Evolutionary conservation across 2,797 vertebrate genomes (phyloP).

Genomic region (Pantherophis alleghaniensis): DNA sequence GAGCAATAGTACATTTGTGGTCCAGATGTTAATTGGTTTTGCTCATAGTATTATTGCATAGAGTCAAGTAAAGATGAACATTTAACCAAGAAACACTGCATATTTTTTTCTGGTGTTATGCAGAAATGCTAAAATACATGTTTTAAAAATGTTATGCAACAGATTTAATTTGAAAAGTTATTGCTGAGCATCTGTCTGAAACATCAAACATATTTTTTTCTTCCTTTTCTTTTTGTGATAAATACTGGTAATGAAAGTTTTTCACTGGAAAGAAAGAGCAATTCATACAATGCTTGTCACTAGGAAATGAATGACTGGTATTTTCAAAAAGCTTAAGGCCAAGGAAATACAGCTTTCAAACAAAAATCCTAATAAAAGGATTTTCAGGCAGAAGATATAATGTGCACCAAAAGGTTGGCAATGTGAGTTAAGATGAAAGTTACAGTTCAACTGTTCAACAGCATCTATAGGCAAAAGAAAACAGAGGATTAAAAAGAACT

Average conservation of each 20-base stretch:
- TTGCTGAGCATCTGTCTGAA: neutral
- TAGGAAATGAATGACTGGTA: slow-evolving; percentile 7
- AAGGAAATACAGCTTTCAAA: slow-evolving; percentile 31
- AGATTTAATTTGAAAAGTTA: neutral
- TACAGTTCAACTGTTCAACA: neutral
- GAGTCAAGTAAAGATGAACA: neutral
- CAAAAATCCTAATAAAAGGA: neutral
- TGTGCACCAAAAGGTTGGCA: slow-evolving; percentile 16
- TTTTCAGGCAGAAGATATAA: slow-evolving; percentile 1
- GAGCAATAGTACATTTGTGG: neutral
- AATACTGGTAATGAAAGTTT: neutral
- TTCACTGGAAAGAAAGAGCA: neutral
- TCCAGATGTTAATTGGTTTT: neutral
- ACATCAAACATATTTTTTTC: neutral
- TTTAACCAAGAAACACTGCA: neutral
- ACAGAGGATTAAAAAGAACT: slow-evolving; percentile 11
- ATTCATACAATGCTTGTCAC: slow-evolving; percentile 9
- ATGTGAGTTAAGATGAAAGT: slow-evolving; percentile 33
- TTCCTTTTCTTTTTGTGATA: slow-evolving; percentile 18
- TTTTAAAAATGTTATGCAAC: neutral
- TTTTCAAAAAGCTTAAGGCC: slow-evolving; percentile 28
- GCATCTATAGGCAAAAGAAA: slow-evolving; percentile 35
- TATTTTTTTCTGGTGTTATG: neutral
- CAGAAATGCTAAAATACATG: neutral
- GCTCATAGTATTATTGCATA: neutral